Conservation (phyloP, 2,797 vertebrate genomes). For the Apodemus agrarius region DNA sequence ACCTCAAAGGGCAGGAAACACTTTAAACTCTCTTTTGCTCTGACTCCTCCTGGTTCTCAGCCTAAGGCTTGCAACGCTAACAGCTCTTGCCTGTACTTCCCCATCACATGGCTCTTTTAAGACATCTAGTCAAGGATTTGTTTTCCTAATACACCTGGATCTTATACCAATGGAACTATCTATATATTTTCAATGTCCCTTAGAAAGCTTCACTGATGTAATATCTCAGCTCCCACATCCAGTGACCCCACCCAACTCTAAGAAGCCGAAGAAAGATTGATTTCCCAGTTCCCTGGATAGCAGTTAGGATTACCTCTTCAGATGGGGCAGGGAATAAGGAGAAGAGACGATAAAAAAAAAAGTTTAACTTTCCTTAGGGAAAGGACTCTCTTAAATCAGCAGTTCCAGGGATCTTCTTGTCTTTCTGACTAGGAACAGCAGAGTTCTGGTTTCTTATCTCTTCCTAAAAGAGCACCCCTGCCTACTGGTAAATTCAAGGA, state of each 20-base stretch:
- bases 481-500: background rate
- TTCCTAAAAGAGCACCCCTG: background rate
- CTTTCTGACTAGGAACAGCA: background rate
- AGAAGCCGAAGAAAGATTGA: background rate
- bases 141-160: too few relatives aligned
- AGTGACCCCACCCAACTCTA: background rate
- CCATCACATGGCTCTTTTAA: background rate
- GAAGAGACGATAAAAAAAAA: background rate
- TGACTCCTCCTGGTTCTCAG: background rate
- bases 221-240: background rate
- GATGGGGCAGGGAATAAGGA: background rate
- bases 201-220: background rate
- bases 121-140: background rate
- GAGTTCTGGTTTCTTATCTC: background rate
- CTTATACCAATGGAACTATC: background rate
- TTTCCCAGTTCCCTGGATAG: background rate
- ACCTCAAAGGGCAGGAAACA: background rate
- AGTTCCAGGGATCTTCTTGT: background rate
- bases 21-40: background rate
- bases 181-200: background rate
- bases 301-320: background rate
- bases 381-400: background rate
- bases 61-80: background rate
- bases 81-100: background rate
- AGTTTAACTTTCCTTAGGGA: background rate